Evolutionary conservation across 2,797 vertebrate species (phyloP).

Genomic region (Macropus fuliginosus): DNA sequence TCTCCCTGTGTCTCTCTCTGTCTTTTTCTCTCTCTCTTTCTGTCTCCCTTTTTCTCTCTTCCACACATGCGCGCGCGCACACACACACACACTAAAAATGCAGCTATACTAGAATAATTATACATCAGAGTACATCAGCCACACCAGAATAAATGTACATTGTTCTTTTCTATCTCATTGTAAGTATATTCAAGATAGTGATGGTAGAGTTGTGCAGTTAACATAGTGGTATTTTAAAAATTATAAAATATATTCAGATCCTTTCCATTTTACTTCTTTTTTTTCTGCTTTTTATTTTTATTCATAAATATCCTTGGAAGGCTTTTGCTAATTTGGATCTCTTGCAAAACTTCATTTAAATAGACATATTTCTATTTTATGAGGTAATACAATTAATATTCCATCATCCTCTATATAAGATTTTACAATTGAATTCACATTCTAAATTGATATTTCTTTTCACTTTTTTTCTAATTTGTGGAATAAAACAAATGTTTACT

Average conservation of each 20-base stretch:
- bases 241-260: neutral
- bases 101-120: neutral
- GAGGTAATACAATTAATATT: neutral
- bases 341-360: neutral
- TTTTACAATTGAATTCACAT: neutral
- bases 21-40: rapidly evolving
- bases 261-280: neutral
- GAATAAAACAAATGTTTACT: neutral
- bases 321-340: neutral
- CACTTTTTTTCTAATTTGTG: neutral
- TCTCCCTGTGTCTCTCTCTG: neutral
- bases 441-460: neutral
- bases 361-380: neutral
- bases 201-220: neutral
- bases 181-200: neutral
- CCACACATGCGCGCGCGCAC: too few species aligned
- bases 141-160: neutral
- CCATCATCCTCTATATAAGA: neutral
- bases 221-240: neutral
- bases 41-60: neutral
- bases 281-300: neutral
- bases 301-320: neutral
- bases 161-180: neutral
- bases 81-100: neutral
- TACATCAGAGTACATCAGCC: too few species aligned